Evolutionary conservation across 2,113 vertebrate species (phyloP), one percentile per base, ranked within the genome.

Genomic region (Carlito syrichta): DNA sequence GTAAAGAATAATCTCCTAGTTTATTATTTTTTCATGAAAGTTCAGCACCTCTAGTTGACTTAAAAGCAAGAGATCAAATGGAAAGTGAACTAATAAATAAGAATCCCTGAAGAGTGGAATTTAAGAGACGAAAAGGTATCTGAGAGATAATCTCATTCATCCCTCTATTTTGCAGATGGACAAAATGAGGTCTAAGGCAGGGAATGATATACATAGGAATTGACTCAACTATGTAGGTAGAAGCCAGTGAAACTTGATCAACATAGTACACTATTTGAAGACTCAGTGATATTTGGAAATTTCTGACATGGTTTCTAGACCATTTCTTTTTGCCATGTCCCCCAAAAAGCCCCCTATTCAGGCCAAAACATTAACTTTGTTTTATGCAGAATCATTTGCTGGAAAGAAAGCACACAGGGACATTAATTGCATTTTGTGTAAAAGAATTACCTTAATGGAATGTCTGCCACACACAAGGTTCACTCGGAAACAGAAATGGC

Each of bases 361-460:
- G 74, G 89, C 71, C 69, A 88, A 96, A 89, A 69, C 60, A 85
- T 92, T 94, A 63, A 91, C 27, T 84, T 96, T 95, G 68, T 43
- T 92, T 93, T 84, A 71, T 81, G 50, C 56, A 92, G 48, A 77
- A 87, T 96, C 40, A 82, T 93, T 97, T 97, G 73, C 71, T 96
- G 60, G 90, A 95, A 82, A 95, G 92, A 97, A 92, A 81, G 69
- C 71, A 71, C 40, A 92, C 32, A 45, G 38, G 81, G 43, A 94
- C 93, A 96, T 88, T 87, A 76, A 97, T 96, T 96, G 48, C 30
- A 86, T 96, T 95, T 92, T 94, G 56, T 95, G 83, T 92, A 95
- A 93, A 94, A 90, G 95, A 97, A 97, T 98, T 94, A 96, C 73
- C 81, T 85, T 96, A 96, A 97, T 86, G 92, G 79, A 96, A 71